phyloP scores from a whole-genome alignment of 2,113 vertebrate species.

The Eidolon helvum region DNA sequence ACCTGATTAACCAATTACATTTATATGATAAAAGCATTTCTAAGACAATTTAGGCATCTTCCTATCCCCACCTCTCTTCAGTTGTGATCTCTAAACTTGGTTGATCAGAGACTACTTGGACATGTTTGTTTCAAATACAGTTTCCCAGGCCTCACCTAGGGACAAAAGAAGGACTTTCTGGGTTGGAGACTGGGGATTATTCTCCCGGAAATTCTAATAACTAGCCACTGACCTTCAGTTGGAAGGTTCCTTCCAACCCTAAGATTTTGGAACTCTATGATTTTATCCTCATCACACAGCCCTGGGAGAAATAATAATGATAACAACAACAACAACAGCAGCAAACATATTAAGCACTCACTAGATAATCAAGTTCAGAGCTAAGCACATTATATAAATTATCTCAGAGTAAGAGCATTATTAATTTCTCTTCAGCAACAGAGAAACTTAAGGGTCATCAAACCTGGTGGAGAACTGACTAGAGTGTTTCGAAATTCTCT shows the following conservation, averaged over 20 bases:
- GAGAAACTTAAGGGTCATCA: not conserved
- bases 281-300: not conserved
- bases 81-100: conserved; percentile 13
- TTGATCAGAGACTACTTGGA: not conserved
- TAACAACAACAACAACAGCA: not conserved
- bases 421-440: not conserved
- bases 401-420: not conserved
- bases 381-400: not conserved
- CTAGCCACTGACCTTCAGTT: not conserved
- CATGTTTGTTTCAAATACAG: not conserved
- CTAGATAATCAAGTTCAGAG: not conserved
- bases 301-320: not conserved
- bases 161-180: not conserved
- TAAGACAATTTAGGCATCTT: conserved; percentile 1
- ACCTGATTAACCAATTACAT: not conserved
- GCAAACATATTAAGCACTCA: not conserved
- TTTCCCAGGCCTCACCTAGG: not conserved
- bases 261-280: not conserved
- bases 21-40: not conserved
- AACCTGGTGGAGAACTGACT: not conserved
- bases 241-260: not conserved
- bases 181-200: not conserved
- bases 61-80: not conserved
- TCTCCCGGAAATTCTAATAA: not conserved
- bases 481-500: not conserved